A percentile compares a stretch with the other conserved stretches of the same genome.
Evolutionary conservation across 2,888 invertebrate species (phyloP).

Genomic region (Agrochola lychnidis): DNA sequence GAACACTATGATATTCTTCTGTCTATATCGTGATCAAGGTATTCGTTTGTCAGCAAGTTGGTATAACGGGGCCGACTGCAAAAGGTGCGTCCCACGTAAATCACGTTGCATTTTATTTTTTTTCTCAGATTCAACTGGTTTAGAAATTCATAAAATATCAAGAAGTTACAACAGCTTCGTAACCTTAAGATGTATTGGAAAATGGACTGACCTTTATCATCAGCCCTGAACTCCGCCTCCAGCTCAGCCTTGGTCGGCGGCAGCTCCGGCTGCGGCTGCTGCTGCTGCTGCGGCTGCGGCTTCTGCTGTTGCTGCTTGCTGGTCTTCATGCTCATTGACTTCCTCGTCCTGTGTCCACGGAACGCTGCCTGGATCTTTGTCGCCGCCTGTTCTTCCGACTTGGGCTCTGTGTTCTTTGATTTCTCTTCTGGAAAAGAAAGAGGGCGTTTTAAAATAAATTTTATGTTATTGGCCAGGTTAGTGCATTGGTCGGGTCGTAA

Average conservation of each 20-base stretch:
- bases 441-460: not conserved
- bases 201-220: slow-evolving; percentile 93
- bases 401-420: slow-evolving; percentile 66
- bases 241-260: slow-evolving; percentile 93
- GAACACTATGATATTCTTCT: not conserved
- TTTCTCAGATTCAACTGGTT: too few relatives aligned
- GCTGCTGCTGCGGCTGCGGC: slow-evolving; percentile 73
- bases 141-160: not conserved
- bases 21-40: too few relatives aligned
- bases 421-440: slow-evolving; percentile 72
- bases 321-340: slow-evolving; percentile 95
- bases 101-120: too few relatives aligned
- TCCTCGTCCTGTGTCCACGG: slow-evolving; percentile 95
- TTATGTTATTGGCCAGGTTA: not conserved
- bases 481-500: too few relatives aligned
- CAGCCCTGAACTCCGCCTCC: slow-evolving; percentile 94
- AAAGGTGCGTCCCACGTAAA: too few relatives aligned
- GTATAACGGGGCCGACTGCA: too few relatives aligned
- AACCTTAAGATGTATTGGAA: not conserved
- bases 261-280: slow-evolving; percentile 77
- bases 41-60: too few relatives aligned
- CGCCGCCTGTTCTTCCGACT: slow-evolving; percentile 92
- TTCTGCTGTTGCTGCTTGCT: slow-evolving; percentile 69
- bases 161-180: too few relatives aligned
- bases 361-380: slow-evolving; percentile 97